Conservation (phyloP, 2,797 vertebrate genomes). For the Ceryle rudis region DNA sequence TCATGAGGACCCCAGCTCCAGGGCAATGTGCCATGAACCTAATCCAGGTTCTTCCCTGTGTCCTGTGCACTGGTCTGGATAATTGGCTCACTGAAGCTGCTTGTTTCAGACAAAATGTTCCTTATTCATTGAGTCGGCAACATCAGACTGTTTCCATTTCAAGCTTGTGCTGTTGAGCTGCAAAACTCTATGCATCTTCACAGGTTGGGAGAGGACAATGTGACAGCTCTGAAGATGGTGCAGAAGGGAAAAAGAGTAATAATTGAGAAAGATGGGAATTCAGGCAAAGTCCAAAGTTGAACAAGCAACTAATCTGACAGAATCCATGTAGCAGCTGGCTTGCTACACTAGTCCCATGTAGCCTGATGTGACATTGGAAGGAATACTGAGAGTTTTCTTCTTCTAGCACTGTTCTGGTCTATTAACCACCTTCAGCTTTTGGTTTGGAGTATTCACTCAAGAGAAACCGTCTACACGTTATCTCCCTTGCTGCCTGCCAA, state of each 20-base stretch:
- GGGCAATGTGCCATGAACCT: background rate
- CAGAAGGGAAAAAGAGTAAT: background rate
- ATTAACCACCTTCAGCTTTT: background rate
- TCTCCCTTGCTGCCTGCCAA: background rate
- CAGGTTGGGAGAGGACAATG: background rate
- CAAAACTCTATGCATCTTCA: background rate
- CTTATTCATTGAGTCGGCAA: background rate
- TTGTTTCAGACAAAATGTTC: background rate
- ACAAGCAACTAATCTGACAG: background rate
- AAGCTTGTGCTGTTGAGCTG: background rate
- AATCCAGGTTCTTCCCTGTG: background rate
- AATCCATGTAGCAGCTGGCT: background rate
- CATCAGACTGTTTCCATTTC: background rate
- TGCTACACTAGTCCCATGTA: background rate
- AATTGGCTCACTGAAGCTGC: background rate
- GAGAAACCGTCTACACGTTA: accelerated
- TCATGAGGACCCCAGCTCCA: background rate
- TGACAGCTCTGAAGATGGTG: background rate
- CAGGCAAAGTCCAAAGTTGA: background rate
- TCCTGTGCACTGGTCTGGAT: background rate
- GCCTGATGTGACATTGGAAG: background rate
- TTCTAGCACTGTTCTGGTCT: background rate
- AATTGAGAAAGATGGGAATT: background rate
- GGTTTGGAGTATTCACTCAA: background rate
- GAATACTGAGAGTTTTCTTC: background rate